These are phyloP conservation scores for Cheiracanthium punctorium DNA, from an alignment of 2,888 invertebrate species.

Conservation along the genomic window DNA sequence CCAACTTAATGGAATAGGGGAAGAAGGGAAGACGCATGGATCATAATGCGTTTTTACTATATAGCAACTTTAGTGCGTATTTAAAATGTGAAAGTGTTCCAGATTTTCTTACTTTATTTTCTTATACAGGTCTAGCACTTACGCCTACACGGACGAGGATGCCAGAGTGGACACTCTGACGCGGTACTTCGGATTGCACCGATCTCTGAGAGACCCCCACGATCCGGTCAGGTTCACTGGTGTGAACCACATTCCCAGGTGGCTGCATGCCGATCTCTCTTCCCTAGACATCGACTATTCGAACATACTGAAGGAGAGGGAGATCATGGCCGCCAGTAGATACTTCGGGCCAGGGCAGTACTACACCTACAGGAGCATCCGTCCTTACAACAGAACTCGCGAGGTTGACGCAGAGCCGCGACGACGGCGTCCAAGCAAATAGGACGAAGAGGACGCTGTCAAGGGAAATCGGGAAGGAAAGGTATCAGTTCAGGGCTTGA, in stretches of 20 bases:
- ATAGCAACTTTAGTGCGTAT: too few species aligned
- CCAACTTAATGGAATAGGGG: too few species aligned
- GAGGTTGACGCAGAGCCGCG: neutral
- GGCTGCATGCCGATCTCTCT: slow-evolving; percentile 42
- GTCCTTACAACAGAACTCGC: slow-evolving; percentile 36
- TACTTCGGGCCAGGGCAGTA: neutral
- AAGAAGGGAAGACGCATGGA: too few species aligned
- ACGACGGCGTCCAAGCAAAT: neutral
- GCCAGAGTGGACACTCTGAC: slow-evolving; percentile 22
- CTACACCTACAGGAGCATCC: slow-evolving; percentile 36
- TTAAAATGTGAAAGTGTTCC: too few species aligned
- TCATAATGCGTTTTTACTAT: too few species aligned
- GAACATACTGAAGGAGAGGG: slow-evolving; percentile 47
- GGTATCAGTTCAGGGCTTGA: too few species aligned
- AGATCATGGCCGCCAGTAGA: slow-evolving; percentile 15
- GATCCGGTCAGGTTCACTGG: slow-evolving; percentile 52
- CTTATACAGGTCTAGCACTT: neutral
- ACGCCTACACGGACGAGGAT: neutral
- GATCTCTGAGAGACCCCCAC: slow-evolving; percentile 35
- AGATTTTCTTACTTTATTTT: neutral
- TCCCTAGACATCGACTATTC: slow-evolving; percentile 33
- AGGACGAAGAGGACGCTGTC: neutral
- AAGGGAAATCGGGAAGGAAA: neutral
- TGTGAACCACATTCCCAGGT: slow-evolving; percentile 42
- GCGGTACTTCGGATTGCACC: slow-evolving; percentile 38